Conservation (phyloP, 2,113 vertebrate genomes). For the Charadrius vociferus region DNA sequence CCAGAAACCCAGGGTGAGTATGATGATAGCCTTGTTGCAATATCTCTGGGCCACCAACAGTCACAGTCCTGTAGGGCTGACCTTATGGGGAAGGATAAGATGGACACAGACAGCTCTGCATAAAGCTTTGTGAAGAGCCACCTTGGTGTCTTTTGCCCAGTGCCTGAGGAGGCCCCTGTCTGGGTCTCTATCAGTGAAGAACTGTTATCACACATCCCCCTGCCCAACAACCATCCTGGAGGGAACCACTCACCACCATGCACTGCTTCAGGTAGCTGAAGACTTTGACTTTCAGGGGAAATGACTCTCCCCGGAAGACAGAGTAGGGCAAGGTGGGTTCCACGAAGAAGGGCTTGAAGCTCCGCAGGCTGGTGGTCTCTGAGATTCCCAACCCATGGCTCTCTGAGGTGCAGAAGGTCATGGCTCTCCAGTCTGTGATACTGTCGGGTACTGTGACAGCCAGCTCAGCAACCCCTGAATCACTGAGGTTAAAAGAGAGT, state of each 20-base stretch:
- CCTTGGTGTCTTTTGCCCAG: not conserved
- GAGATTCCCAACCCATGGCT: conserved; percentile 84
- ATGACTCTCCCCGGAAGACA: conserved; percentile 84
- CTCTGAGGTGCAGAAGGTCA: conserved; percentile 81
- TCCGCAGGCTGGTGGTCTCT: conserved; percentile 68
- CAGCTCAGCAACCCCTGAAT: conserved; percentile 73
- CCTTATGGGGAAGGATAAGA: not conserved
- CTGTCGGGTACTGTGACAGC: conserved; percentile 81
- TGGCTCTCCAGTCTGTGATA: conserved; percentile 89
- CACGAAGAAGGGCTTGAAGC: conserved; percentile 91
- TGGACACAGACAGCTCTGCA: not conserved
- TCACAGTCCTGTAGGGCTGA: not conserved
- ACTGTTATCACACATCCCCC: not conserved
- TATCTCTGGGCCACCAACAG: not conserved
- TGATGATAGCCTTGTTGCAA: not conserved
- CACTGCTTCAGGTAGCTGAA: conserved; percentile 85
- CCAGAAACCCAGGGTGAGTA: not conserved
- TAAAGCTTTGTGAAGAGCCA: not conserved
- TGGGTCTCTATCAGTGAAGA: not conserved
- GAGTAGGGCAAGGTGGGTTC: conserved; percentile 88
- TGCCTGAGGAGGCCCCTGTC: not conserved
- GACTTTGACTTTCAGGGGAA: conserved; percentile 84
- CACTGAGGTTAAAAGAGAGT: conserved; percentile 58
- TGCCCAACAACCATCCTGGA: not conserved
- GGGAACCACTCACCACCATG: conserved; percentile 79